Conservation (phyloP, 92 coral and sea anemone genomes). For the Actinernus sp. region DNA sequence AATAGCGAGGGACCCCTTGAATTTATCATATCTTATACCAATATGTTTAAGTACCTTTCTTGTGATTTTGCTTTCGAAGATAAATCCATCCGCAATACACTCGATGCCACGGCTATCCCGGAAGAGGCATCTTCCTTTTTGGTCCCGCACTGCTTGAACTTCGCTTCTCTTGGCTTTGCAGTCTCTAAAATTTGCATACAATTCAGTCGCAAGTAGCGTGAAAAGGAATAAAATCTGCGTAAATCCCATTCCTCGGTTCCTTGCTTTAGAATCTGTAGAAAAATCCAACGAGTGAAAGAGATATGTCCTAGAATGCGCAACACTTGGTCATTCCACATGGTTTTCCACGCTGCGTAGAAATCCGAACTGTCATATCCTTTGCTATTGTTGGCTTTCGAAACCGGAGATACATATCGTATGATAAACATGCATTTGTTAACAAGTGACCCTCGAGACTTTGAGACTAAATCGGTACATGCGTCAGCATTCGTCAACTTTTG, state of each 20-base stretch:
- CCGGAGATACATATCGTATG: not conserved
- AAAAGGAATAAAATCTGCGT: not conserved
- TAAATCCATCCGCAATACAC: not conserved
- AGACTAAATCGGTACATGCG: no score
- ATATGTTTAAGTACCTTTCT: not conserved
- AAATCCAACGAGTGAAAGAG: not conserved
- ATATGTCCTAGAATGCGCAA: not conserved
- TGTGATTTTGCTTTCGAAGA: not conserved
- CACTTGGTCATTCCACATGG: not conserved
- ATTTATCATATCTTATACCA: not conserved
- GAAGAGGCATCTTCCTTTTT: not conserved
- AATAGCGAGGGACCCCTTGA: not conserved
- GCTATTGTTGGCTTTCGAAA: not conserved
- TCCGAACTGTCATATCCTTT: not conserved
- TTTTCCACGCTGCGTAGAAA: not conserved
- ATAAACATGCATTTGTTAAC: not conserved
- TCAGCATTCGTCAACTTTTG: no score
- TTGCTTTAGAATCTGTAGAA: not conserved
- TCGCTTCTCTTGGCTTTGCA: not conserved
- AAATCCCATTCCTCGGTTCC: not conserved
- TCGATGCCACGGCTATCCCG: not conserved
- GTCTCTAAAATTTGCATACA: not conserved
- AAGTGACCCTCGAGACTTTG: no score
- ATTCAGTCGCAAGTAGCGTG: not conserved
- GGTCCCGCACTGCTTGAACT: not conserved